A percentile compares a stretch with the other conserved stretches of the same genome.
These are phyloP conservation scores for Drosophila willistoni DNA, from an alignment of 1,140 invertebrate genomes.

Conservation along the genomic window DNA sequence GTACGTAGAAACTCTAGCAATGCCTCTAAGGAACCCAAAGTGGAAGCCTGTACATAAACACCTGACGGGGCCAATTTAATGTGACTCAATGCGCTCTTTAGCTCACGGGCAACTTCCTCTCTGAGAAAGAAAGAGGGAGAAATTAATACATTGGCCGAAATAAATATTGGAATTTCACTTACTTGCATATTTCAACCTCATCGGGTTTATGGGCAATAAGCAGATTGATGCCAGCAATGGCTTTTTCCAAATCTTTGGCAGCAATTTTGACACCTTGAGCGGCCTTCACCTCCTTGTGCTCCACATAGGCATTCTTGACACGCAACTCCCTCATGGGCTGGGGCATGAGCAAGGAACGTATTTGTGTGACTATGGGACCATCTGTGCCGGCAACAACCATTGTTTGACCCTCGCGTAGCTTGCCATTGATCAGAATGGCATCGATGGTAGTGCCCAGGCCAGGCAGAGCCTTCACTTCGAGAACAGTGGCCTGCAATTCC, in stretches of 20 bases:
- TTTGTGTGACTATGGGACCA: constrained; percentile 98
- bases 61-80: constrained; percentile 96
- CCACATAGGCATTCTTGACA: constrained; percentile 98
- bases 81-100: constrained; percentile 94
- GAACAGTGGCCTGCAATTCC: constrained; percentile 97
- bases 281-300: constrained; percentile 97
- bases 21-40: constrained; percentile 98
- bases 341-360: constrained; percentile 98
- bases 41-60: constrained; percentile 99
- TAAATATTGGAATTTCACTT: constrained; percentile 33
- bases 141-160: neutral
- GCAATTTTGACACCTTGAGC: constrained; percentile 99
- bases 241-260: constrained; percentile 98
- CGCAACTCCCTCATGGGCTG: constrained; percentile 98
- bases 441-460: constrained; percentile 99
- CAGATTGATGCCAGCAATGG: constrained; percentile 96
- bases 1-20: constrained; percentile 96
- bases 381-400: constrained; percentile 98
- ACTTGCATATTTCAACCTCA: constrained; percentile 93
- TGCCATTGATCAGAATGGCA: constrained; percentile 98
- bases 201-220: constrained; percentile 95
- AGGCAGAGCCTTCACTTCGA: constrained; percentile 99
- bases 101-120: constrained; percentile 91
- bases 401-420: constrained; percentile 95
- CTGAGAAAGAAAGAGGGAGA: constrained; percentile 81